Percentiles rank a stretch among this genome's conserved stretches.
Evolutionary conservation across 2,888 invertebrate genomes (phyloP).

Genomic region (Clistopyga incitator): DNA sequence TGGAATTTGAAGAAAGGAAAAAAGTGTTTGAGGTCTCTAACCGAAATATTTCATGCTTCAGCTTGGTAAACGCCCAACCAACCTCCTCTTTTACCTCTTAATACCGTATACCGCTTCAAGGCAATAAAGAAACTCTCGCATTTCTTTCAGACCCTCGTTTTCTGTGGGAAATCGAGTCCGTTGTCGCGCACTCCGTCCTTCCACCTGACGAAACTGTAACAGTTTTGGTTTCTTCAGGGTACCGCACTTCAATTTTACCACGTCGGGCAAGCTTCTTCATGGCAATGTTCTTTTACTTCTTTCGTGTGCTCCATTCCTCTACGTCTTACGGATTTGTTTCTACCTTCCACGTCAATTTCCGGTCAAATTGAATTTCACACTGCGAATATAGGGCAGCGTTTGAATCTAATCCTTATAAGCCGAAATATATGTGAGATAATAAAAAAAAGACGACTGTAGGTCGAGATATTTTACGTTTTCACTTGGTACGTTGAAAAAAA

Average conservation of each 20-base stretch:
- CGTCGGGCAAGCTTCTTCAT: background rate
- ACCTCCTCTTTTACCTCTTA: background rate
- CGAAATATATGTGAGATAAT: background rate
- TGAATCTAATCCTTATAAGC: too few relatives aligned
- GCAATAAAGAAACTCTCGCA: conserved; percentile 12
- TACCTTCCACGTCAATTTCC: background rate
- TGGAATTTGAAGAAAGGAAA: background rate
- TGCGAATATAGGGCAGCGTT: background rate
- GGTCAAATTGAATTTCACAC: conserved; percentile 18
- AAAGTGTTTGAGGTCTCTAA: too few relatives aligned
- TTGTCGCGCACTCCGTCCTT: conserved; percentile 29
- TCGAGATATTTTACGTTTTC: too few relatives aligned
- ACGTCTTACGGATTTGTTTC: background rate
- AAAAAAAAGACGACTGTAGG: too few relatives aligned
- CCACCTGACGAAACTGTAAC: conserved; percentile 45
- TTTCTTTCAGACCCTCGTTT: conserved; percentile 28
- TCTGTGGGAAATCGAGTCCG: conserved; percentile 13
- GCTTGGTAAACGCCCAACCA: too few relatives aligned
- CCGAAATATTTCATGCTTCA: too few relatives aligned
- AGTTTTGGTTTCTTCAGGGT: conserved; percentile 28
- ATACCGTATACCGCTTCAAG: conserved; percentile 21
- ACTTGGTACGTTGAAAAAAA: too few relatives aligned
- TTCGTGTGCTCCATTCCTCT: background rate
- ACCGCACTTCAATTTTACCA: background rate
- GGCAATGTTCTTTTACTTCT: conserved; percentile 10